phyloP scores from a whole-genome alignment of 2,888 invertebrate species.

The Automeris io region DNA sequence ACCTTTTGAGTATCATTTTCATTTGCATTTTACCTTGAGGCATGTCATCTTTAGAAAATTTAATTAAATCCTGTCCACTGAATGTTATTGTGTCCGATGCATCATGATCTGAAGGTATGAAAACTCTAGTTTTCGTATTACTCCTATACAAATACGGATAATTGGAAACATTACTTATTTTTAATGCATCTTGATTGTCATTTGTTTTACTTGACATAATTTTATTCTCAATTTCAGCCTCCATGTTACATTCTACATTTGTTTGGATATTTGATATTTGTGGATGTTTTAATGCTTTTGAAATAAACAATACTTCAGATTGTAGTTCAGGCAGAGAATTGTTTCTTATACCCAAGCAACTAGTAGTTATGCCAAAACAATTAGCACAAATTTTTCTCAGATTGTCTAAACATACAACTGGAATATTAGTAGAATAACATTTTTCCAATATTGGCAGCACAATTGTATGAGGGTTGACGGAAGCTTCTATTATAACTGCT shows the following conservation, averaged over 20 bases:
- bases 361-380: conserved; percentile 60
- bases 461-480: conserved; percentile 53
- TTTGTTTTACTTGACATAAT: conserved; percentile 4
- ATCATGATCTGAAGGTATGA: conserved; percentile 33
- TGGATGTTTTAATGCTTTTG: conserved; percentile 24
- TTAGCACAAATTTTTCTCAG: conserved; percentile 35
- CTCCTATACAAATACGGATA: conserved; percentile 51
- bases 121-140: conserved; percentile 49
- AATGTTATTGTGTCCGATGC: conserved; percentile 29
- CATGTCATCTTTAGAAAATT: conserved; percentile 29
- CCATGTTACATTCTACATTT: conserved; percentile 15
- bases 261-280: conserved; percentile 8
- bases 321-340: conserved; percentile 30
- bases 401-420: conserved; percentile 51
- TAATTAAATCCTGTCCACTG: conserved; percentile 52
- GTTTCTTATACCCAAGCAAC: conserved; percentile 53
- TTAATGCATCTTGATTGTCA: not conserved
- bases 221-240: not conserved
- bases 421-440: conserved; percentile 38
- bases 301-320: conserved; percentile 30
- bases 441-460: conserved; percentile 55
- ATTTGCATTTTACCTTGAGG: conserved; percentile 35
- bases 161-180: conserved; percentile 1
- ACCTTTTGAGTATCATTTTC: conserved; percentile 60
- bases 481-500: conserved; percentile 55